A percentile compares a stretch with the other conserved stretches of the same genome.
Conservation (phyloP, 2,797 vertebrate species). For the Aphelocoma californica region DNA sequence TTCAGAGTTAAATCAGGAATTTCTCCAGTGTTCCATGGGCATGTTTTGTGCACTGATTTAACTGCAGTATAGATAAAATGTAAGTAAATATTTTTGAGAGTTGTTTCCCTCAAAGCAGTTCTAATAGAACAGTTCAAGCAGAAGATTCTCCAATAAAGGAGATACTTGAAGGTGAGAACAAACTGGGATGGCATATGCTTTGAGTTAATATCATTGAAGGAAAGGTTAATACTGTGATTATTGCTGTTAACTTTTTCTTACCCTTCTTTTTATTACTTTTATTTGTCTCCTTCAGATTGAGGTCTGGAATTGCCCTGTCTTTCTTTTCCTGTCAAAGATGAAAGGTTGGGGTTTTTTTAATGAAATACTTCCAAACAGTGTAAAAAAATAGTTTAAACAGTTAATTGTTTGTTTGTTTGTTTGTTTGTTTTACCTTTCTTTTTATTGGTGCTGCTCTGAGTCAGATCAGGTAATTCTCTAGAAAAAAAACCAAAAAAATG, state of each 20-base stretch:
- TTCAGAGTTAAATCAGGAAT: neutral
- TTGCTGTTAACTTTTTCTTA: neutral
- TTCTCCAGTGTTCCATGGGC: neutral
- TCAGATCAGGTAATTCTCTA: neutral
- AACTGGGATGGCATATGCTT: neutral
- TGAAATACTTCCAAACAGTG: neutral
- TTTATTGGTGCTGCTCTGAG: neutral
- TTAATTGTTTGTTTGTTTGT: neutral
- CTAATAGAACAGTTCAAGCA: neutral
- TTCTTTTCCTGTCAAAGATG: neutral
- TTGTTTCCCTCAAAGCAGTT: neutral
- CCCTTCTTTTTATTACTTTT: neutral
- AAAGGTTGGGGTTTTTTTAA: neutral
- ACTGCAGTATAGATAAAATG: neutral
- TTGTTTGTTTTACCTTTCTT: neutral
- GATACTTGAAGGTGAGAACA: neutral
- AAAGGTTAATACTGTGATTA: neutral
- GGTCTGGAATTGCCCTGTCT: neutral
- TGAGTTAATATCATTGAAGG: neutral
- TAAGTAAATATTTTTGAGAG: neutral
- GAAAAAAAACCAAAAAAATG: neutral
- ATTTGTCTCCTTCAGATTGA: neutral
- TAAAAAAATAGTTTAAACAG: neutral
- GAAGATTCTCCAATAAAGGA: neutral
- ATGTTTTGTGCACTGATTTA: neutral